These are phyloP conservation scores for Eristalis intricaria DNA, from an alignment of 2,888 invertebrate genomes.

Conservation along the genomic window DNA sequence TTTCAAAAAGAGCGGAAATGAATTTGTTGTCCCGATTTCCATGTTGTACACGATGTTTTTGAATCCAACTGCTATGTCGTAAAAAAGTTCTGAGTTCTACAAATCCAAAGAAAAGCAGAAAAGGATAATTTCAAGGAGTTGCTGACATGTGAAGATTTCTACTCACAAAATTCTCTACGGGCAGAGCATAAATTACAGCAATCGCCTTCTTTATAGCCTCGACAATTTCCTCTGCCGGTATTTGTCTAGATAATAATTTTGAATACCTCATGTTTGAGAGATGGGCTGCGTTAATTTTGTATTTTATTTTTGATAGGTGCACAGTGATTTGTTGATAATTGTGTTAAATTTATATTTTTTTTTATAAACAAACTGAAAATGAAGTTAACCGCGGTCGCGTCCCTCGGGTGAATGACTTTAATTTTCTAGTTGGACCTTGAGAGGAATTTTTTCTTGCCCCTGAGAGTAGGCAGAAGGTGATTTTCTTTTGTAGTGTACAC, in stretches of 20 bases:
- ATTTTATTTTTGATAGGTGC: background rate
- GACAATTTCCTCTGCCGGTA: background rate
- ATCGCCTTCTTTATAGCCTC: slow-evolving; percentile 4
- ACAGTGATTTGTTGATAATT: background rate
- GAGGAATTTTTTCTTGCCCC: background rate
- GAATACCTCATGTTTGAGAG: slow-evolving; percentile 28
- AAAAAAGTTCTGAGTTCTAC: slow-evolving; percentile 37
- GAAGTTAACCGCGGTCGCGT: background rate
- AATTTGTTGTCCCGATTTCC: slow-evolving; percentile 5
- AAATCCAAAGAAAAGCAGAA: background rate
- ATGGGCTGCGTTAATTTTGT: background rate
- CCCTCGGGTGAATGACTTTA: background rate
- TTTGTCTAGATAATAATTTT: slow-evolving; percentile 21
- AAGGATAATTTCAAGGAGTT: background rate
- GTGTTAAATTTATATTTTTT: too few relatives aligned
- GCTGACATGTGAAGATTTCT: background rate
- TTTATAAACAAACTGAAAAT: background rate
- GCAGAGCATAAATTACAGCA: slow-evolving; percentile 11
- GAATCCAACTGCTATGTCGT: slow-evolving; percentile 44
- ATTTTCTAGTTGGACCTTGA: background rate
- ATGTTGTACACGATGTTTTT: slow-evolving; percentile 38
- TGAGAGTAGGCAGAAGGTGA: background rate
- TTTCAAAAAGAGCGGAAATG: slow-evolving; percentile 42
- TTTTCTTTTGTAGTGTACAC: background rate
- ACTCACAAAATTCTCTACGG: slow-evolving; percentile 39